phyloP scores from a whole-genome alignment of 2,888 invertebrate species.

The Cerceris rybyensis region DNA sequence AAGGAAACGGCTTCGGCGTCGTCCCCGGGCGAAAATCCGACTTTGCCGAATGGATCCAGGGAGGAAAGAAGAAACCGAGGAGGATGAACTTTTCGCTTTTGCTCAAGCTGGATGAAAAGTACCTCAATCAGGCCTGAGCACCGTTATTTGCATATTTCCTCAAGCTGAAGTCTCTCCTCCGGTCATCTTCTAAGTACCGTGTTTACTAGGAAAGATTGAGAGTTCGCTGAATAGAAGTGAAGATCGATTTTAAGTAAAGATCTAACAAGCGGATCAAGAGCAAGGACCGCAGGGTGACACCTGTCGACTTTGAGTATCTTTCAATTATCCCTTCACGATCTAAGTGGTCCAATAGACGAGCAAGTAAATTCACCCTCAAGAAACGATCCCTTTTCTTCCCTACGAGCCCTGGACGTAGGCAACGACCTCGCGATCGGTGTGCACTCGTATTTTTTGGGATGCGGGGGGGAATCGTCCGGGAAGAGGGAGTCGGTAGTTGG shows the following conservation, averaged over 20 bases:
- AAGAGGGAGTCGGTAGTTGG: constrained; percentile 49
- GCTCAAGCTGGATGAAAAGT: constrained; percentile 53
- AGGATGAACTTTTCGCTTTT: constrained; percentile 42
- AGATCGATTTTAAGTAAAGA: no score
- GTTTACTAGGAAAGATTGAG: not conserved
- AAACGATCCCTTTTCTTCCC: not conserved
- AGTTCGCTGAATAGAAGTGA: no score
- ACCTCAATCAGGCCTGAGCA: constrained; percentile 69
- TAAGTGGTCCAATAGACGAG: no score
- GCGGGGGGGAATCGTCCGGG: constrained; percentile 7
- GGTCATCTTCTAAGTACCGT: constrained; percentile 9
- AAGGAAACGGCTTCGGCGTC: constrained; percentile 59
- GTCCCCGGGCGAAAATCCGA: constrained; percentile 55
- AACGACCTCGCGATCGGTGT: constrained; percentile 33
- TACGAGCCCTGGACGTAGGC: constrained; percentile 8
- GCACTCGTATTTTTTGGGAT: constrained; percentile 47
- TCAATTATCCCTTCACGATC: no score
- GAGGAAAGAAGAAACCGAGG: constrained; percentile 19
- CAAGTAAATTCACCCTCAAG: not conserved
- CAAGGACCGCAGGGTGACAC: no score
- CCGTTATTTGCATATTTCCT: constrained; percentile 74
- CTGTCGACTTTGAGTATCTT: no score
- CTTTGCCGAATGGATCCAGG: constrained; percentile 20
- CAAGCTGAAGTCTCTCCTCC: constrained; percentile 73
- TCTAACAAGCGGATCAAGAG: no score